Evolutionary conservation across 2,797 vertebrate genomes (phyloP), one percentile per base, ranked within the genome.

Genomic region (Euphonia xanthogaster): DNA sequence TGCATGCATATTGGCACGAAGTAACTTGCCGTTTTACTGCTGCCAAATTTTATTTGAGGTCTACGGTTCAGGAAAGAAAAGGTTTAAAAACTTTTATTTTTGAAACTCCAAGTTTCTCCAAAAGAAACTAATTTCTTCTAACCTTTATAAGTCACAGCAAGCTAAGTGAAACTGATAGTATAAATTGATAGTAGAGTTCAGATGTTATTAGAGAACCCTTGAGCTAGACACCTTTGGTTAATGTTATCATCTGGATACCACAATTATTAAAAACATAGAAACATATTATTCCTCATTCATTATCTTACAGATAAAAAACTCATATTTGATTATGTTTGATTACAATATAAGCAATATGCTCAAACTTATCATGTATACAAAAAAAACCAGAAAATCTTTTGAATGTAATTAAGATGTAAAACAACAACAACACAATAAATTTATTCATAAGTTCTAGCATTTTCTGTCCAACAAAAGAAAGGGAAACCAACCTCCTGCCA

Each of bases 261-360:
- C 55, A 75, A 44, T 80, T 60, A 85, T 83, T 88, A 87, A 92
- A 74, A 91, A 73, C 40, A 88, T 12, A 58, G 53, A 70, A 93
- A 91, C 77, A 53, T 7, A 57, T 81, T 95, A 28, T 90, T 94
- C 35, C 65, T 62, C 53, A 51, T 92, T 93, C 42, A 91, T 90
- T 91, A 87, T 65, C 55, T 75, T 79, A 67, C 53, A 85, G 51
- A 66, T 88, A 95, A 94, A 78, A 91, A 93, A 35, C 23, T 76
- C 21, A 11, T 76, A 76, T 92, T 93, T 92, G 58, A 95, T 61
- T 84, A 67, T 2, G 21, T 94, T 90, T 89, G 60, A 94, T 66
- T 88, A 75, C 23, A 68, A 35, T 91, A 51, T 12, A 76, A 89
- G 47, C 42, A 94, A 71, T 90, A 73, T 87, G 53, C 39, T 86